A percentile compares a stretch with the other conserved stretches of the same genome.
These are phyloP conservation scores for Scomber colias DNA, from an alignment of 2,113 vertebrate genomes.

Conservation along the genomic window DNA sequence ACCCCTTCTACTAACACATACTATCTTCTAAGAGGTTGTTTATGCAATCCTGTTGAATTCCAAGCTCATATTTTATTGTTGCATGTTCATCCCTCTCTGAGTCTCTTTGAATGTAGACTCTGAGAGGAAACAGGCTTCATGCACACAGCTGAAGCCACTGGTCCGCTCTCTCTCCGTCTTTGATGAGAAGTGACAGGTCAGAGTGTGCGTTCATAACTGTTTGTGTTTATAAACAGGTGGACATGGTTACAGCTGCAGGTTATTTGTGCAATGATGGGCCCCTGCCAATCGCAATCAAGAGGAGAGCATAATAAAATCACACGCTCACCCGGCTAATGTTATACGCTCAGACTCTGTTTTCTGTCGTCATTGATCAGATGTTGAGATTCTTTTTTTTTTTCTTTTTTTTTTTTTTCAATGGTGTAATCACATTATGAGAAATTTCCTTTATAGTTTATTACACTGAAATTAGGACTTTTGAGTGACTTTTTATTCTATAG, in stretches of 20 bases:
- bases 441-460: too few relatives aligned
- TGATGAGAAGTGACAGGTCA: constrained; percentile 60
- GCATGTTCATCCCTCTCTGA: neutral
- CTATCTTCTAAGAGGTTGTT: neutral
- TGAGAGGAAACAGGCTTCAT: constrained; percentile 57
- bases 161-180: constrained; percentile 18
- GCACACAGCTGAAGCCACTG: constrained; percentile 44
- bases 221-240: constrained; percentile 70
- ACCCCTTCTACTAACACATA: neutral
- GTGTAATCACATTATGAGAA: neutral
- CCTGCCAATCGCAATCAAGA: constrained; percentile 66
- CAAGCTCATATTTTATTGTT: constrained; percentile 24
- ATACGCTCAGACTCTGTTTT: constrained; percentile 25
- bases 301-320: constrained; percentile 51
- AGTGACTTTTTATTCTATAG: too few relatives aligned
- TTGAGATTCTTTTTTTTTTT: neutral
- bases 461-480: too few relatives aligned
- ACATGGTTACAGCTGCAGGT: constrained; percentile 56
- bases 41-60: neutral
- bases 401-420: neutral
- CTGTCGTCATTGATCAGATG: constrained; percentile 30
- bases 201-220: constrained; percentile 58
- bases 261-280: constrained; percentile 48
- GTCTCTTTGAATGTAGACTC: neutral
- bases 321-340: constrained; percentile 40